These are phyloP conservation scores for Clytia hemisphaerica DNA, from an alignment of 30 jellyfish, hydroid and myxozoan species.

Conservation along the genomic window DNA sequence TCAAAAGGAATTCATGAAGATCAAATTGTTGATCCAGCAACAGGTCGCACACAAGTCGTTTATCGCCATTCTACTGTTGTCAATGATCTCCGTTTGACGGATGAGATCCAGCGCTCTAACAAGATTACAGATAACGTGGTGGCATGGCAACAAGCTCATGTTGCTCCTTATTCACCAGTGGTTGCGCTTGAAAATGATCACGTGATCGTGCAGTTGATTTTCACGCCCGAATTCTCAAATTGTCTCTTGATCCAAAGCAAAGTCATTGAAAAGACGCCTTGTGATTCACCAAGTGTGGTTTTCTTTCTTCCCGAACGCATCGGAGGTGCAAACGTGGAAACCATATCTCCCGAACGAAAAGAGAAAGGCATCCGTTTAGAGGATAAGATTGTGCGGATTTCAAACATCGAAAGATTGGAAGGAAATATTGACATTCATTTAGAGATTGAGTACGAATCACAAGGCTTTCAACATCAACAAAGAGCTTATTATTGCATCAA, in stretches of 20 bases:
- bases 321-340: constrained; percentile 84
- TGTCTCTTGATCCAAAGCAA: constrained; percentile 68
- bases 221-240: constrained; percentile 80
- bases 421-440: constrained; percentile 76
- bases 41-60: constrained; percentile 70
- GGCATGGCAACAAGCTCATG: constrained; percentile 63
- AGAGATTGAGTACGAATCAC: constrained; percentile 36
- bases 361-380: constrained; percentile 4
- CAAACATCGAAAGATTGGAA: constrained; percentile 59
- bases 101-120: background rate
- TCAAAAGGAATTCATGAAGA: constrained; percentile 57
- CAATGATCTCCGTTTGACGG: constrained; percentile 61
- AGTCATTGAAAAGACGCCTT: constrained; percentile 1
- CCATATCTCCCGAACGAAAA: constrained; percentile 19
- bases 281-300: constrained; percentile 32
- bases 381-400: constrained; percentile 51
- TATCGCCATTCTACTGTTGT: constrained; percentile 75
- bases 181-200: constrained; percentile 47
- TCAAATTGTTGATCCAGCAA: constrained; percentile 73
- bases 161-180: constrained; percentile 73
- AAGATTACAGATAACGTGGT: background rate
- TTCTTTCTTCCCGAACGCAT: constrained; percentile 56
- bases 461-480: constrained; percentile 30
- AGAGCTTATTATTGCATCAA: constrained; percentile 42
- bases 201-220: constrained; percentile 54